Percentiles rank a stretch among this genome's conserved stretches.
Conservation (phyloP, 2,113 vertebrate genomes). For the Chionis minor region DNA sequence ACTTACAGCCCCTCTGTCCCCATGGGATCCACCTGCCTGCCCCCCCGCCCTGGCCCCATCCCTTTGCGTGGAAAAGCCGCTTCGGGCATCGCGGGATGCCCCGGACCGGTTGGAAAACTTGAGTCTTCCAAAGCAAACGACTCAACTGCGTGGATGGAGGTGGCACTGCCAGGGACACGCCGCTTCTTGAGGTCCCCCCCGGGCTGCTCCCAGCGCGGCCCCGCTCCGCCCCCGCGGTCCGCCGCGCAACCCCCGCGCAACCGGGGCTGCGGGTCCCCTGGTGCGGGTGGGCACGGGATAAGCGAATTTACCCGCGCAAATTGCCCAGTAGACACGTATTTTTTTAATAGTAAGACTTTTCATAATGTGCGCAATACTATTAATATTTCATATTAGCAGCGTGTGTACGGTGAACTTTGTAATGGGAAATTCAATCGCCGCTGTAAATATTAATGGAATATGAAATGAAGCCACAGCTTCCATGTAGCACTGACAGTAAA, state of each 20-base stretch:
- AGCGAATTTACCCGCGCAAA: constrained; percentile 37
- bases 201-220: not conserved
- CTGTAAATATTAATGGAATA: constrained; percentile 87
- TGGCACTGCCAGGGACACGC: not conserved
- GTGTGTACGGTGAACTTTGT: constrained; percentile 74
- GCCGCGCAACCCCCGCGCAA: not conserved
- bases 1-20: not conserved
- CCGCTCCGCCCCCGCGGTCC: not conserved
- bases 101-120: not conserved
- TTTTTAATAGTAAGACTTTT: constrained; percentile 61
- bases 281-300: not conserved
- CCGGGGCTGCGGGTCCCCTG: not conserved
- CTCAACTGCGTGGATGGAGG: not conserved
- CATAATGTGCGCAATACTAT: constrained; percentile 71
- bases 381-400: constrained; percentile 79
- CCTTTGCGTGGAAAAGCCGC: not conserved
- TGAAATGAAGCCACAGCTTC: constrained; percentile 78
- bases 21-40: not conserved
- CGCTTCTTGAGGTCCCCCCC: not conserved
- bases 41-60: too few relatives aligned
- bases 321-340: not conserved
- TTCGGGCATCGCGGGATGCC: not conserved
- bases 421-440: constrained; percentile 78
- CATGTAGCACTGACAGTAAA: constrained; percentile 74
- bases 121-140: not conserved